Percentiles rank a stretch among this genome's conserved stretches.
phyloP scores from a whole-genome alignment of 2,113 vertebrate genomes.

The Butorides virescens region DNA sequence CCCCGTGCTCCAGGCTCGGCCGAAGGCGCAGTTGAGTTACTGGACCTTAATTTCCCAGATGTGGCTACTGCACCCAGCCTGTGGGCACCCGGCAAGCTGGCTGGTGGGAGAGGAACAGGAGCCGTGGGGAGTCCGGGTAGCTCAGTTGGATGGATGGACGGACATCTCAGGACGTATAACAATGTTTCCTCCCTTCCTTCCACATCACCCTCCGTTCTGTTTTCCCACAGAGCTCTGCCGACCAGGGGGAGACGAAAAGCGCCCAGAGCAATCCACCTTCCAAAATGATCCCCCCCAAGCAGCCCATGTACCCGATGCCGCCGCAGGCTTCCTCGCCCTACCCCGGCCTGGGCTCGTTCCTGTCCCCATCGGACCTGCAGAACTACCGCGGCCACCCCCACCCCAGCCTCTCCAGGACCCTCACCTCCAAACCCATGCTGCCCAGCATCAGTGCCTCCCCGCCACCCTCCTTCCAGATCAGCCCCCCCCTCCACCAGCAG shows the following conservation, averaged over 20 bases:
- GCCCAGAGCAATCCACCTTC: conserved; percentile 83
- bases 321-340: conserved; percentile 89
- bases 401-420: conserved; percentile 86
- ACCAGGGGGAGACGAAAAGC: conserved; percentile 88
- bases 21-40: fast-evolving
- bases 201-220: background rate
- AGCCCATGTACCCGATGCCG: conserved; percentile 89
- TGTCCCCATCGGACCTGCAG: conserved; percentile 90
- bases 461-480: conserved; percentile 93
- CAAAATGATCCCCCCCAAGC: conserved; percentile 92
- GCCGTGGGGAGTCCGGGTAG: fast-evolving
- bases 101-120: background rate
- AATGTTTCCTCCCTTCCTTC: background rate
- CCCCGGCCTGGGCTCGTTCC: conserved; percentile 89
- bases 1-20: background rate
- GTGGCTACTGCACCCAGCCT: background rate
- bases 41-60: background rate
- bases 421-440: conserved; percentile 92
- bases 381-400: conserved; percentile 89
- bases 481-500: conserved; percentile 95
- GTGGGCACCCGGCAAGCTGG: background rate
- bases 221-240: conserved; percentile 84
- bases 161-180: fast-evolving
- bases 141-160: fast-evolving
- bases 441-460: conserved; percentile 94